phyloP scores from a whole-genome alignment of 2,888 invertebrate species.

The Onthophagus sagittarius region DNA sequence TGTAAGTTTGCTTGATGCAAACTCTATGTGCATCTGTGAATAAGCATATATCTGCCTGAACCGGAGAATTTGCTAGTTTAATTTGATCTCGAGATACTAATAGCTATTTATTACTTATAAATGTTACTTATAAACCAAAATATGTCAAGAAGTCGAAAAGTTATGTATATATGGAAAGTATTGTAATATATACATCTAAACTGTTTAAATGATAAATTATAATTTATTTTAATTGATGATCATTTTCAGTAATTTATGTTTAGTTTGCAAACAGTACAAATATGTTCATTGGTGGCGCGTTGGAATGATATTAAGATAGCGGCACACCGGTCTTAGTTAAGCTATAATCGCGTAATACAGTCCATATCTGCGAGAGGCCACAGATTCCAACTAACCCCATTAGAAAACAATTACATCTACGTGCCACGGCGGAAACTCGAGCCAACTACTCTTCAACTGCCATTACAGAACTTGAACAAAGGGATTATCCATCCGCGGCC shows the following conservation, averaged over 20 bases:
- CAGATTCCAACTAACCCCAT: background rate
- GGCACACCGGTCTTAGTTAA: background rate
- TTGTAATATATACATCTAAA: too few relatives aligned
- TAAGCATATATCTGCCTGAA: too few relatives aligned
- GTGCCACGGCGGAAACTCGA: background rate
- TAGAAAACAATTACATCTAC: background rate
- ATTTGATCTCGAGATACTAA: too few relatives aligned
- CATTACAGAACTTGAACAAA: background rate
- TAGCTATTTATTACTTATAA: too few relatives aligned
- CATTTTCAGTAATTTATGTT: background rate
- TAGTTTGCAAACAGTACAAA: background rate
- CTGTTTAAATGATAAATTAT: background rate
- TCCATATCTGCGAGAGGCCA: background rate
- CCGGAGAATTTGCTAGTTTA: too few relatives aligned
- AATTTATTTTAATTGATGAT: background rate
- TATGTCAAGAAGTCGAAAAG: too few relatives aligned
- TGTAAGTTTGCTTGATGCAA: too few relatives aligned
- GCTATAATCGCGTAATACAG: background rate
- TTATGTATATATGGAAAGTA: too few relatives aligned
- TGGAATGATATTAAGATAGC: background rate
- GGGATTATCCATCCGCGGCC: background rate
- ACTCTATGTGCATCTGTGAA: too few relatives aligned
- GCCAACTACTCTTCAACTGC: background rate
- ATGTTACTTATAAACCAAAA: too few relatives aligned
- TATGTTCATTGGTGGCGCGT: background rate